Base-by-base conservation (phyloP, 1,140 invertebrate species). In the Apis laboriosa region DNA sequence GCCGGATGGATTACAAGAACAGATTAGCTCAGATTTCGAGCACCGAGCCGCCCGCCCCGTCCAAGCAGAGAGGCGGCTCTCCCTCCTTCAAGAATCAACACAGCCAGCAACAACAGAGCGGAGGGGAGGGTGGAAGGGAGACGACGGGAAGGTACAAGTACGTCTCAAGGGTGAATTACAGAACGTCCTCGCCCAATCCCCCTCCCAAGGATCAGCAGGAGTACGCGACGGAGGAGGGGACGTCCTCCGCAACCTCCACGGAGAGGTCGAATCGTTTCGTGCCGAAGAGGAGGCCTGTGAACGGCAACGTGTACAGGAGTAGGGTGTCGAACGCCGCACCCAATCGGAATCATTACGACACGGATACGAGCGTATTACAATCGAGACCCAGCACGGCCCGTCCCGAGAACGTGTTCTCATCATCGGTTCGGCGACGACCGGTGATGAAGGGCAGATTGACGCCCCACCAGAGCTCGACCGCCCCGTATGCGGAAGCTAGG, bases 1-100 rank as follows among this genome's bases (percentile, higher is more conserved):
- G 90, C 28, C 89, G 93, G 4, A 79, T 94, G 77, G 94, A 94
- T 61, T 91, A 93, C 75, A 93, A 93, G 60, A 94, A 88, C 58
- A 91, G 91, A 81, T 78, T 92, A 13, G 66, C 82, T 2, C 89
- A 90, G 1, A 72, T 74, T 15, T 81, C 89, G 0, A 91, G 89
- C 1, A 87, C 86, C 15, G 89, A 88, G 51, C 9, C 55, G 13
- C 34, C 77, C 0, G 55, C 28, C 11, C 72, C 80, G 0, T 43
- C 53, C 1, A 91, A 88, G n/a, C 84, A 84, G 21, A 86, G 87
- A 66, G 63, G 61, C 0, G 63, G 61, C 0, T 76, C 84, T 1
- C 74, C 53, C 24, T 8, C n/a, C 15, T 24, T 72, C n/a, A 92
- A 90, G 49, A 84, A 2, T 17, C 91, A 92, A 51, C 84, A 89